Conservation (phyloP, 2,113 vertebrate genomes). For the Prunella fulvescens region DNA sequence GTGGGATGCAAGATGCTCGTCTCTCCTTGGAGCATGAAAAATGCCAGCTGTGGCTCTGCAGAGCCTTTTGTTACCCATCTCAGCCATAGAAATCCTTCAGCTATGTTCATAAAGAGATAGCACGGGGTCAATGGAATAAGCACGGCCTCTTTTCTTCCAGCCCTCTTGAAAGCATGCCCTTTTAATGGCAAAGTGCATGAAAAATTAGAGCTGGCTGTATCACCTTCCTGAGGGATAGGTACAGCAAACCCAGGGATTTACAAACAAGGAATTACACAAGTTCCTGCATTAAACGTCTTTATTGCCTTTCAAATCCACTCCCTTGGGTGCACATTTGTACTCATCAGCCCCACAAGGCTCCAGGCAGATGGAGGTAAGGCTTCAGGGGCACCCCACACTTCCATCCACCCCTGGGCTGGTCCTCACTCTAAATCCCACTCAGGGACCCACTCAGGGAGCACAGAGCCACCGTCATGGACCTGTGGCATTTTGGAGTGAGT, state of each 20-base stretch:
- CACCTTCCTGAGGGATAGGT: neutral
- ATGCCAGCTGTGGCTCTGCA: neutral
- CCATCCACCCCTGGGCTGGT: neutral
- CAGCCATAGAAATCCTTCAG: neutral
- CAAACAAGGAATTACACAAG: neutral
- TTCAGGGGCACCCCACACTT: neutral
- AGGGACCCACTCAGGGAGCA: neutral
- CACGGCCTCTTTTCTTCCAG: neutral
- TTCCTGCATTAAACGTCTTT: neutral
- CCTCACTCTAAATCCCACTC: neutral
- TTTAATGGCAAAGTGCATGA: neutral
- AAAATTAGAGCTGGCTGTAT: neutral
- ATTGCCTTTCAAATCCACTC: neutral
- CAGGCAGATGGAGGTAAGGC: neutral
- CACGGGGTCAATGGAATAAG: neutral
- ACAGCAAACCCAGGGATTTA: neutral
- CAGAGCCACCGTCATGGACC: rapidly evolving
- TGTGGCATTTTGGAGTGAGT: neutral
- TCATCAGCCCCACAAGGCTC: rapidly evolving
- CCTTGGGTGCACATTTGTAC: neutral
- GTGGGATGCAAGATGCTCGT: neutral
- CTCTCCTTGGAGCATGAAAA: neutral
- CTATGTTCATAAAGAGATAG: neutral
- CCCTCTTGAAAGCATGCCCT: neutral
- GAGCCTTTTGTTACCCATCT: constrained; percentile 8